Percentiles rank a stretch among this genome's conserved stretches.
Evolutionary conservation across 1,140 invertebrate genomes (phyloP).

Genomic region (Augochlora pura): DNA sequence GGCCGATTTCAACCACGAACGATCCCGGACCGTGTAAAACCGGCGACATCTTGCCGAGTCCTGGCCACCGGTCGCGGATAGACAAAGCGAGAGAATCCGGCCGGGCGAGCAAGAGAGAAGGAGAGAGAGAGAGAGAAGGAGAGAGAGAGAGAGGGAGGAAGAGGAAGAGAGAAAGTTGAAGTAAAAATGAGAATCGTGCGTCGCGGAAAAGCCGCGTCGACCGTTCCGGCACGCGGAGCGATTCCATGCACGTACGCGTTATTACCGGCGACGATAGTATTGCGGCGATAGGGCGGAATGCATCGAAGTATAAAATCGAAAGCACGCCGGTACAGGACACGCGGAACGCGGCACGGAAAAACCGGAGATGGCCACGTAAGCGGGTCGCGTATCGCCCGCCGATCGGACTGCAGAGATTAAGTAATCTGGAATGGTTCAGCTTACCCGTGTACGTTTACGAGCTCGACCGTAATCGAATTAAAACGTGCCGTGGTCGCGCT

Average conservation of each 20-base stretch:
- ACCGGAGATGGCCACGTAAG: conserved; percentile 17
- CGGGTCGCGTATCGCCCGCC: conserved; percentile 18
- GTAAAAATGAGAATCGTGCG: background rate
- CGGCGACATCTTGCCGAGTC: background rate
- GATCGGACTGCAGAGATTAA: conserved; percentile 48
- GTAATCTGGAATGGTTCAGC: conserved; percentile 41
- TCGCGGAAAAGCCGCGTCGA: background rate
- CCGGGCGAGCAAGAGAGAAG: too few relatives aligned
- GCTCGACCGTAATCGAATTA: conserved; percentile 32
- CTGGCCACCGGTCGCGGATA: too few relatives aligned
- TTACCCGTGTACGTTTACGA: conserved; percentile 41
- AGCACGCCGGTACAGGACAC: too few relatives aligned
- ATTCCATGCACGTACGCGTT: conserved; percentile 22
- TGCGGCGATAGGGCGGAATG: background rate
- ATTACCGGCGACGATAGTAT: background rate
- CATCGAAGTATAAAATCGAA: background rate
- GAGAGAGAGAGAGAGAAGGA: too few relatives aligned
- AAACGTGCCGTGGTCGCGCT: conserved; percentile 1
- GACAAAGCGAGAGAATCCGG: too few relatives aligned
- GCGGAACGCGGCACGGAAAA: background rate
- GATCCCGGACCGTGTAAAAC: background rate
- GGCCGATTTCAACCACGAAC: conserved; percentile 34
- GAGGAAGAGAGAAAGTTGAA: too few relatives aligned
- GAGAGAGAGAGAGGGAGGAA: too few relatives aligned
- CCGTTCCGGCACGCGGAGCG: background rate